phyloP scores from a whole-genome alignment of 2,888 invertebrate species.

The Tenthredo mesomela region DNA sequence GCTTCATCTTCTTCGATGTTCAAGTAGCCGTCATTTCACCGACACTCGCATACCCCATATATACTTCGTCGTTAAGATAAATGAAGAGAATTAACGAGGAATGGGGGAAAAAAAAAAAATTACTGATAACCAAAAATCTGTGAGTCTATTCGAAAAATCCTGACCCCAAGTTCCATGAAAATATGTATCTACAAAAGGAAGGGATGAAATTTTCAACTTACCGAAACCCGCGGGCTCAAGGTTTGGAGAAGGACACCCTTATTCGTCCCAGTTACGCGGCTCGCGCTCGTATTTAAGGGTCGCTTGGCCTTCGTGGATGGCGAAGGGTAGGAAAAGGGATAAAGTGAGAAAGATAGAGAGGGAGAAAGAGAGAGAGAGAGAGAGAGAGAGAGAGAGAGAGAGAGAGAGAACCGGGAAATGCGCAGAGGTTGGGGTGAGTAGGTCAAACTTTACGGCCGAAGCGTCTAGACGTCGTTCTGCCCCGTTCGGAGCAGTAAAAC shows the following conservation, averaged over 20 bases:
- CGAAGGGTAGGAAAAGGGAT: conserved; percentile 44
- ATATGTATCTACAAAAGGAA: not conserved
- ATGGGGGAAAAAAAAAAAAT: not conserved
- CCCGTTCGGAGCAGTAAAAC: conserved; percentile 76
- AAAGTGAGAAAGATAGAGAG: conserved; percentile 55
- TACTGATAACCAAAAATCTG: not conserved
- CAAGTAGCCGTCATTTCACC: conserved; percentile 11
- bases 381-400: conserved; percentile 46
- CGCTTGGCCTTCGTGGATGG: conserved; percentile 7
- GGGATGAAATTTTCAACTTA: not conserved
- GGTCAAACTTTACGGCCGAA: conserved; percentile 73
- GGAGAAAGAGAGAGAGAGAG: conserved; percentile 54
- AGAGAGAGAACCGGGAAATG: conserved; percentile 48
- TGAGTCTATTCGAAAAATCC: not conserved
- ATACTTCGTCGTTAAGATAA: not conserved
- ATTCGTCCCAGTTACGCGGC: conserved; percentile 38
- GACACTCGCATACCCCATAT: not conserved
- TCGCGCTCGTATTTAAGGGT: conserved; percentile 46
- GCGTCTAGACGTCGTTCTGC: conserved; percentile 77
- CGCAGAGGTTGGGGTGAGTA: conserved; percentile 52
- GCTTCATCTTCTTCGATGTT: not conserved
- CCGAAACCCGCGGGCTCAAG: not conserved
- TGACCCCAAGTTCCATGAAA: not conserved
- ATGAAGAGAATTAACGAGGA: not conserved
- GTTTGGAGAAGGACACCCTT: not conserved